Base-by-base conservation (phyloP, 23 tunicate species). In the Styela plicata region DNA sequence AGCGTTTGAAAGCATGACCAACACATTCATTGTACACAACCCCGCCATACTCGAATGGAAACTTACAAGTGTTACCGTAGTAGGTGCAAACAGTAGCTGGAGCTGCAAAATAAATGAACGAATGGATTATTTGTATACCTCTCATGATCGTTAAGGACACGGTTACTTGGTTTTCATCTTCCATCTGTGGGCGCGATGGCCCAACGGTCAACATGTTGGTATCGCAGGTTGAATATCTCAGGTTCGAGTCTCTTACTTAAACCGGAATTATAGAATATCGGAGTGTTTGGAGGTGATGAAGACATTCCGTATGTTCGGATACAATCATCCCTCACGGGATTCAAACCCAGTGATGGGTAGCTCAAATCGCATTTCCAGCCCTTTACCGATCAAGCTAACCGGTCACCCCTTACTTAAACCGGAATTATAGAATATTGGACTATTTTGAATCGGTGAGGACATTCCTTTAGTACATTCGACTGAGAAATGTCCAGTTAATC, bases 11-110 rank as follows among this genome's bases (percentile, higher is more conserved):
- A 7, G 13, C 57, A 13, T 44, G 57, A 44, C 57, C 32, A 44
- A 77, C 28, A 77, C 82, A 77, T 7, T 52, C 32, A 33, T 77
- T 61, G 68, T 77, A 77, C 19, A 44, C 66, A 26, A 44, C 61
- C 32, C 32, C 31, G 1, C 21, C 34, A 64, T 77, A 77, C 7
- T 63, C 61, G 24, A 77, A 77, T 2, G 82, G 82, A 52, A 77
- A 77, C 7, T 44, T 64, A 16, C 82, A 77, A n/a, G 24, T 27
- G 63, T 44, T 23, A 1, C 68, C 68, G 22, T 34, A 28, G 7
- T 26, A 17, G 66, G 82, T 77, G 32, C 82, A 77, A 2, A 66
- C 61, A 37, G n/a, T 64, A 29, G 33, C 24, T 34, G 44, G 44
- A 3, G 64, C 33, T 44, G 23, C 2, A 77, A 27, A 34, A 34